Evolutionary conservation across 2,888 invertebrate species (phyloP).

Genomic region (Nymphalis c-album): DNA sequence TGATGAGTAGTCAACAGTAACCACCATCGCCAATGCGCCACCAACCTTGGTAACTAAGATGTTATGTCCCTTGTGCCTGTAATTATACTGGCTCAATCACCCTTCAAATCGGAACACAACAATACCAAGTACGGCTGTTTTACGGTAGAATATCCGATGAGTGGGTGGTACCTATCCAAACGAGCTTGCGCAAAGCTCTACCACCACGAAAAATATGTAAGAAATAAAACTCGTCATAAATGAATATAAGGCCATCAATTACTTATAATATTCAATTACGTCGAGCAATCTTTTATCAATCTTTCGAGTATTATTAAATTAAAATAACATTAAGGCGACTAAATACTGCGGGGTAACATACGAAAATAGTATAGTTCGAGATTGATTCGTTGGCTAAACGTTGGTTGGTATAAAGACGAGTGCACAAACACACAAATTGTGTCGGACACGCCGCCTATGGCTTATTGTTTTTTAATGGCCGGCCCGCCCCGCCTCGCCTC

Average conservation of each 20-base stretch:
- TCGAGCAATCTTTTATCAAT: slow-evolving; percentile 1
- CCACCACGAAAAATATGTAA: too few species aligned
- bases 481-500: slow-evolving; percentile 65
- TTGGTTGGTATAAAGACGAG: slow-evolving; percentile 63
- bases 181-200: too few species aligned
- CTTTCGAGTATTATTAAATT: slow-evolving; percentile 18
- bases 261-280: not conserved
- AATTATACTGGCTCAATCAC: too few species aligned
- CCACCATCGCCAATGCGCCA: too few species aligned
- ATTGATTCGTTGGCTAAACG: slow-evolving; percentile 36
- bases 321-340: slow-evolving; percentile 11
- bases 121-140: too few species aligned
- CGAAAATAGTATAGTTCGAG: slow-evolving; percentile 26
- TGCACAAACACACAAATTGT: slow-evolving; percentile 67
- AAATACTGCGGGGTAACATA: not conserved
- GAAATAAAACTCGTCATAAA: too few species aligned
- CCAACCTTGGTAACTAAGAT: too few species aligned
- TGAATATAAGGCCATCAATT: not conserved
- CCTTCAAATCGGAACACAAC: too few species aligned
- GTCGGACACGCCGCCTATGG: slow-evolving; percentile 65
- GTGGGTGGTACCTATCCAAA: too few species aligned
- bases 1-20: too few species aligned
- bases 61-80: too few species aligned
- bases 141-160: too few species aligned
- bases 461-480: slow-evolving; percentile 80